Evolutionary conservation across 2,888 invertebrate genomes (phyloP).

Genomic region (Heliconius ismenius): DNA sequence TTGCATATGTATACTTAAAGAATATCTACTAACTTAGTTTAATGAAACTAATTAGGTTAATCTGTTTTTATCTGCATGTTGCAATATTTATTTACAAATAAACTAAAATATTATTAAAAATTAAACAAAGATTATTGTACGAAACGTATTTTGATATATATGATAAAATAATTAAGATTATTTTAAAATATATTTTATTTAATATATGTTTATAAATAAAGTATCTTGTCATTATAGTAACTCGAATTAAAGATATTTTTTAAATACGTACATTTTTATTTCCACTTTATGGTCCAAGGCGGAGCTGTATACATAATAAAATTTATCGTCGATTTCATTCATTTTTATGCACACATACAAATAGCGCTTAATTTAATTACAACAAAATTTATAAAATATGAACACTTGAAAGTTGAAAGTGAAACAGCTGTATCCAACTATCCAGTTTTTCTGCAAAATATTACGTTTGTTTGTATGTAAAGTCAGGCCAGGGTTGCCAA

Average conservation of each 20-base stretch:
- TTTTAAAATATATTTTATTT: neutral
- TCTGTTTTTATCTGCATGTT: neutral
- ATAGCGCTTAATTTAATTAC: conserved; percentile 6
- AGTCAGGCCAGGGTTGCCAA: neutral
- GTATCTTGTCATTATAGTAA: neutral
- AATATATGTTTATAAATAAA: neutral
- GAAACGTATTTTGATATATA: no score
- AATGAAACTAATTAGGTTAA: neutral
- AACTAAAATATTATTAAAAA: neutral
- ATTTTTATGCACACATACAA: conserved; percentile 60
- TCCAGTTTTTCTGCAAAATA: neutral
- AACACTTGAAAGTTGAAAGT: neutral
- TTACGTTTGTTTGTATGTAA: conserved; percentile 7
- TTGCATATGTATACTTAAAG: neutral
- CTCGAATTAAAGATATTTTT: neutral
- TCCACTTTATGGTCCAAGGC: conserved; percentile 92
- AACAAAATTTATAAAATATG: conserved; percentile 13
- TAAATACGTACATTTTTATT: conserved; percentile 92
- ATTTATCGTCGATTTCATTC: conserved; percentile 90
- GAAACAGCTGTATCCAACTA: conserved; percentile 1
- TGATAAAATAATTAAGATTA: no score
- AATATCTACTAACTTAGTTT: neutral
- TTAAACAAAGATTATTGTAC: no score
- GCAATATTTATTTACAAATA: neutral
- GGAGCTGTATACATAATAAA: conserved; percentile 94